A percentile compares a stretch with the other conserved stretches of the same genome.
phyloP scores from a whole-genome alignment of 2,113 vertebrate genomes.

The Pituophis catenifer region DNA sequence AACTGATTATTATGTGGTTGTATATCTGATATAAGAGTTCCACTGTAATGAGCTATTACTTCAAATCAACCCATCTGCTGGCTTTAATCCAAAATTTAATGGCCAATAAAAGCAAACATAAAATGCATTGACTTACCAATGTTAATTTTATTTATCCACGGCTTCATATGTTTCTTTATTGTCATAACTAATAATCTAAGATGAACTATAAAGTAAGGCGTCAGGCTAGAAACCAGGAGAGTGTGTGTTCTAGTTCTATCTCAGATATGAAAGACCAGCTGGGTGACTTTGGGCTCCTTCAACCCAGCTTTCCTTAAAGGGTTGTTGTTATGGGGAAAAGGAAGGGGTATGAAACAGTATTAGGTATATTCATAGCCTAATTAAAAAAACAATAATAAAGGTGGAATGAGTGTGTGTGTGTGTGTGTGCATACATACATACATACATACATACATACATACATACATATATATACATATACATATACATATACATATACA shows the following conservation, averaged over 20 bases:
- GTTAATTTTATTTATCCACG: not conserved
- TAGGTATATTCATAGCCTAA: not conserved
- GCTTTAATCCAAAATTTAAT: not conserved
- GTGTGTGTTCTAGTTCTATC: not conserved
- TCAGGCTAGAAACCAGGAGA: not conserved
- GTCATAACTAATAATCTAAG: not conserved
- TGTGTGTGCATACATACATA: too few species aligned
- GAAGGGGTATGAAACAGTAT: not conserved
- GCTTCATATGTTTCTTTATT: not conserved
- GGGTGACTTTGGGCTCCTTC: not conserved
- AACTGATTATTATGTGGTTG: not conserved
- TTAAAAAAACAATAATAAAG: not conserved
- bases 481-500: too few species aligned
- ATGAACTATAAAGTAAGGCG: not conserved
- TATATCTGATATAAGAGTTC: not conserved
- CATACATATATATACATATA: too few species aligned
- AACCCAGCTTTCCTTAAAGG: not conserved
- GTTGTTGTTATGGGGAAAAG: not conserved
- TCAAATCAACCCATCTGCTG: not conserved
- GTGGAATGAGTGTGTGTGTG: not conserved
- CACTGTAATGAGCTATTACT: not conserved
- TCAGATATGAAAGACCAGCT: not conserved
- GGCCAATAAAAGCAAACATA: not conserved
- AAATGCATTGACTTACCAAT: not conserved
- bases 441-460: too few species aligned